Evolutionary conservation across 2,797 vertebrate species (phyloP).

Genomic region (Lerista edwardsae): DNA sequence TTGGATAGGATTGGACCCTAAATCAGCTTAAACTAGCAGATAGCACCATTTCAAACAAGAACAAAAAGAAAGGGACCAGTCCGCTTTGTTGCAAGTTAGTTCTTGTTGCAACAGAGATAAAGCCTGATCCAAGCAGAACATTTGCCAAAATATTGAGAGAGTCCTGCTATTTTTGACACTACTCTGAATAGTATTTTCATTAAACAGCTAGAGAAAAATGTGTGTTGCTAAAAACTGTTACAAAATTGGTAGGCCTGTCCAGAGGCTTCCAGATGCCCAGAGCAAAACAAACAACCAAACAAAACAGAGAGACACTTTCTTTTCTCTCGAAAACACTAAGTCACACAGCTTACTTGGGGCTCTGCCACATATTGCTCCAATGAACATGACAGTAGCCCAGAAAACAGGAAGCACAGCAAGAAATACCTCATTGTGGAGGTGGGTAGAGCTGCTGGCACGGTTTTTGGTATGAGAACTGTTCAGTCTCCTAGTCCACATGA

Average conservation of each 20-base stretch:
- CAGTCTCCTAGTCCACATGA: not conserved
- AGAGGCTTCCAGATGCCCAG: not conserved
- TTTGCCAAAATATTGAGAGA: not conserved
- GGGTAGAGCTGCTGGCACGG: not conserved
- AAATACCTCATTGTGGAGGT: not conserved
- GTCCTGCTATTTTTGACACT: not conserved
- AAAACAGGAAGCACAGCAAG: not conserved
- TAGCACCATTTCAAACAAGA: not conserved
- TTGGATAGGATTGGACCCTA: too few relatives aligned
- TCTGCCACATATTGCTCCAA: not conserved
- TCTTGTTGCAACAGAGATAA: constrained; percentile 2
- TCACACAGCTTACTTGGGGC: constrained; percentile 38
- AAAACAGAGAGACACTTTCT: constrained; percentile 22
- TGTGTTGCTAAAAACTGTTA: not conserved
- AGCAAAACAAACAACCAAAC: not conserved
- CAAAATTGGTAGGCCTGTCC: not conserved
- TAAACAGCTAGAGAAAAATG: not conserved
- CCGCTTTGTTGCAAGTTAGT: not conserved
- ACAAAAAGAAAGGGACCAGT: constrained; percentile 9
- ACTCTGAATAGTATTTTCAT: not conserved
- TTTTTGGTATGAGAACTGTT: not conserved
- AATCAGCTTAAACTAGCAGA: constrained; percentile 1
- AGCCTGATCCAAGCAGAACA: not conserved
- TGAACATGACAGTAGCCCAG: not conserved
- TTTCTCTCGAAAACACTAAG: constrained; percentile 46